Conservation (phyloP, 1,140 invertebrate species). For the Zelostemma sp. region DNA sequence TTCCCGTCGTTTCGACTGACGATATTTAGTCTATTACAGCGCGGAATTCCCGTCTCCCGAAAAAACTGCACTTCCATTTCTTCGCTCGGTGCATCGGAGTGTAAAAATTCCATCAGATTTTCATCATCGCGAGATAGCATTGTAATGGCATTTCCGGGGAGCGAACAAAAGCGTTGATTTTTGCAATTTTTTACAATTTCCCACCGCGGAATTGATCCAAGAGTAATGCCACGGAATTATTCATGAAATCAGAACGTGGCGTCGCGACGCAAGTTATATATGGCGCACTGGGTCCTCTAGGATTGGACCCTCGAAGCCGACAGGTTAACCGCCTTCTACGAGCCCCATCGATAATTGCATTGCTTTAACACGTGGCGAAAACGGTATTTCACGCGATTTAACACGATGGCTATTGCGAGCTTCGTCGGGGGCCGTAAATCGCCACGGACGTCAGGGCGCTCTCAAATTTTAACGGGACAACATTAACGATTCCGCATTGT, state of each 20-base stretch:
- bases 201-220: neutral
- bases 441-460: slow-evolving; percentile 5
- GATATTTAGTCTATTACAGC: neutral
- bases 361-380: slow-evolving; percentile 48
- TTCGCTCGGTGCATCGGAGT: no score
- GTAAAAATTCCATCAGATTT: no score
- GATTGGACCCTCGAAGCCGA: slow-evolving; percentile 14
- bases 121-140: no score
- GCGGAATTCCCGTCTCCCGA: no score
- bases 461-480: neutral
- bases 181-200: no score
- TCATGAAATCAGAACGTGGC: slow-evolving; percentile 63
- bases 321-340: neutral
- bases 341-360: slow-evolving; percentile 51
- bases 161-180: neutral
- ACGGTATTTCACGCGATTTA: slow-evolving; percentile 55
- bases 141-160: neutral
- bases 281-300: slow-evolving; percentile 50
- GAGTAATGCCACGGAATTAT: slow-evolving; percentile 50
- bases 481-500: slow-evolving; percentile 7
- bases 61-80: no score
- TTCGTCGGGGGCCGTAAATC: slow-evolving; percentile 34
- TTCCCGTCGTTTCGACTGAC: neutral
- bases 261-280: slow-evolving; percentile 53
- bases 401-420: slow-evolving; percentile 33